Evolutionary conservation across 2,113 vertebrate species (phyloP), one percentile per base, ranked within the genome.

Genomic region (Patagioenas fasciata): DNA sequence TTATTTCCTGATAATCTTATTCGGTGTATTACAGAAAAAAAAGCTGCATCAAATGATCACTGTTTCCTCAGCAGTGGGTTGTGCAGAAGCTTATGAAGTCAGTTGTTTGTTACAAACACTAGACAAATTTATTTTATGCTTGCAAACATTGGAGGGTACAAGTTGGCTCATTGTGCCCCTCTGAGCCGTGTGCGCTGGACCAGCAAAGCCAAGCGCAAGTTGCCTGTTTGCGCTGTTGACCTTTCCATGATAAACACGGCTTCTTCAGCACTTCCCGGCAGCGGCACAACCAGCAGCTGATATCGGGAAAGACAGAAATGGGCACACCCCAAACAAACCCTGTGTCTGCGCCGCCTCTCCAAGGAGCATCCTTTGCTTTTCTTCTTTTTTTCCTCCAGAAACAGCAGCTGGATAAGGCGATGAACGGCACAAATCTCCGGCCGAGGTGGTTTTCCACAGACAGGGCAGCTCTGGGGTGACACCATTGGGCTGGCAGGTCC

Each of bases 211-310:
- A 3, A 42, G 42, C 16, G n/a, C n/a, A 9, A 5, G 79, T 12
- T n/a, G 28, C 44, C 44, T 31, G 3, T 40, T 38, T 24, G 15
- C 4, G 1, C 21, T 11, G 5, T 10, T 13, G n/a, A 19, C 77
- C 24, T 38, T 34, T 12, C n/a, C 0, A 1, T 5, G 57, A 36
- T 1, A 21, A 80, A 26, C 13, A 1, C 8, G 2, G 26, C 1
- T n/a, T 16, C 36, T 20, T 1, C 1, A 34, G 57, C 1, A 1
- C 40, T 50, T 29, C 48, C 36, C 40, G 5, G 36, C 83, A 57
- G 18, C 4, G 6, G 26, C 54, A 53, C 34, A 5, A 2, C 25
- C 34, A 15, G 28, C 31, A 31, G 40, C 12, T 25, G 50, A 4
- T 13, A n/a, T 4, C 78, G 9, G 48, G 54, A 23, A 42, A 42